These are phyloP conservation scores for Cisticola juncidis DNA, from an alignment of 2,113 vertebrate species.

Conservation along the genomic window DNA sequence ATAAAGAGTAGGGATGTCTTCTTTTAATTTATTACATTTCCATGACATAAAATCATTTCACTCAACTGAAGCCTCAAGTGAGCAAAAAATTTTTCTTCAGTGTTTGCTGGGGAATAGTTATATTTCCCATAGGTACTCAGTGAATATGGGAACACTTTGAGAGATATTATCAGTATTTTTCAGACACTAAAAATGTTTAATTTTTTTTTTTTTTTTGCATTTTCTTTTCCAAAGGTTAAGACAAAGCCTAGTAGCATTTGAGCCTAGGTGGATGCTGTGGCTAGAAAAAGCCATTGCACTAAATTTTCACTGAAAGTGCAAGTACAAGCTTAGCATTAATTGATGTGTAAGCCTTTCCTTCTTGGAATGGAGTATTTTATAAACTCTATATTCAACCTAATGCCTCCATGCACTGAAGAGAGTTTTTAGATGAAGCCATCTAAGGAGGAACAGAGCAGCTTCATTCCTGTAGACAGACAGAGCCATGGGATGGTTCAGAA, in stretches of 20 bases:
- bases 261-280: background rate
- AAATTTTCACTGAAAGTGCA: background rate
- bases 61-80: background rate
- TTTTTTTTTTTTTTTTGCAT: background rate
- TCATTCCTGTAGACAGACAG: background rate
- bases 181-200: background rate
- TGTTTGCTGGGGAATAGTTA: background rate
- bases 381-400: background rate
- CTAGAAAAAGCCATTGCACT: background rate
- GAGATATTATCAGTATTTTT: background rate
- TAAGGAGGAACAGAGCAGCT: background rate
- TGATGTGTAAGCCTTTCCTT: background rate
- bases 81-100: background rate
- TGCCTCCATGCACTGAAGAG: fast-evolving
- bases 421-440: background rate
- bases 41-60: background rate
- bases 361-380: background rate
- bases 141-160: background rate
- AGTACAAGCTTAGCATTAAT: background rate
- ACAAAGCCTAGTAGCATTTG: background rate
- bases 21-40: background rate
- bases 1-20: background rate
- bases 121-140: background rate
- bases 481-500: background rate
- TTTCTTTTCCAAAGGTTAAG: background rate